phyloP scores from a whole-genome alignment of 2,888 invertebrate genomes.

The Aelia acuminata region DNA sequence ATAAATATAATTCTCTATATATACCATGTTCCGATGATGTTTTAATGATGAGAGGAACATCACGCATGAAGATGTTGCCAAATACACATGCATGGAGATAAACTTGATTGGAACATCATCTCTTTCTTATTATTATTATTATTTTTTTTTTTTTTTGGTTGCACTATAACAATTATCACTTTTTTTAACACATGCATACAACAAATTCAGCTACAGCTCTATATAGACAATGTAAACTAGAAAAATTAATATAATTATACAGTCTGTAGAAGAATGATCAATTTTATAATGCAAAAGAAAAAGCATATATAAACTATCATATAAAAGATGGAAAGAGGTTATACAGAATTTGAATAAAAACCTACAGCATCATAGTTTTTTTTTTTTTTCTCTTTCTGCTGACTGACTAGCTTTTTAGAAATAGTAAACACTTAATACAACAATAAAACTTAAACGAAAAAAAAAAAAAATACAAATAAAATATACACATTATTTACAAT shows the following conservation, averaged over 20 bases:
- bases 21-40: slow-evolving; percentile 26
- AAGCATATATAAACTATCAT: background rate
- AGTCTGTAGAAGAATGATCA: slow-evolving; percentile 29
- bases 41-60: background rate
- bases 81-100: background rate
- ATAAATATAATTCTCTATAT: background rate
- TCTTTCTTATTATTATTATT: background rate
- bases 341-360: background rate
- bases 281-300: background rate
- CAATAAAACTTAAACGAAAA: background rate
- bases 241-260: slow-evolving; percentile 11
- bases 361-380: slow-evolving; percentile 34
- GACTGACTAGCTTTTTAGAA: slow-evolving; percentile 42
- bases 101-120: background rate
- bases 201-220: background rate
- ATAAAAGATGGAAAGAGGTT: slow-evolving; percentile 12
- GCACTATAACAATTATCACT: slow-evolving; percentile 31
- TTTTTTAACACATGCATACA: slow-evolving; percentile 5
- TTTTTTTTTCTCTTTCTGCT: background rate
- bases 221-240: slow-evolving; percentile 23
- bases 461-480: slow-evolving; percentile 8
- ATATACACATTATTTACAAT: slow-evolving; percentile 46
- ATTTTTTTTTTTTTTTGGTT: slow-evolving; percentile 19
- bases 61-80: background rate
- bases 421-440: background rate